These are phyloP conservation scores for Drosophila nikananu DNA, from an alignment of 1,140 invertebrate genomes.

Conservation along the genomic window DNA sequence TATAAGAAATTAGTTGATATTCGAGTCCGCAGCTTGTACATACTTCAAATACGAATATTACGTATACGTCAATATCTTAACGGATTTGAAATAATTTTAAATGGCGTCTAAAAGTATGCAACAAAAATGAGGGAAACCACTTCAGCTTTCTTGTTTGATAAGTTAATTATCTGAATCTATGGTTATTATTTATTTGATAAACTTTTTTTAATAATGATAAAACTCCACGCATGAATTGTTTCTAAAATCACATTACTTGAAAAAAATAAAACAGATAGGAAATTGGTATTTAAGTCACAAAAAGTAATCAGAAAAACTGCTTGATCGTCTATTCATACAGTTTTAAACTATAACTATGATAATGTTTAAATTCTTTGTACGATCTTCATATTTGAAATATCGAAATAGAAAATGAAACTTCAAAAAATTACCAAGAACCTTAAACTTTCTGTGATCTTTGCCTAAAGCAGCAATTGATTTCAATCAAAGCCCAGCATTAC, in stretches of 20 bases:
- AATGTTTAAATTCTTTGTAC: too few relatives aligned
- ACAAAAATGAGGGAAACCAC: background rate
- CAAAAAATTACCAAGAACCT: background rate
- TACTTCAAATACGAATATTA: background rate
- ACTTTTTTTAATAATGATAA: background rate
- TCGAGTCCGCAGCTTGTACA: background rate
- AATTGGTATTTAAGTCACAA: background rate
- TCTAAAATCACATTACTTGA: background rate
- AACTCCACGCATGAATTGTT: rapidly evolving
- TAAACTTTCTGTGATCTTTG: background rate
- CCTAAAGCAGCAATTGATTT: background rate
- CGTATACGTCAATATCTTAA: background rate
- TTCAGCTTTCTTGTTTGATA: background rate
- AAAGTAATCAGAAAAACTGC: too few relatives aligned
- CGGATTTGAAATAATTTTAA: too few relatives aligned
- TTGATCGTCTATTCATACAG: too few relatives aligned
- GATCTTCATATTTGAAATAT: too few relatives aligned
- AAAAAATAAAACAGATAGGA: too few relatives aligned
- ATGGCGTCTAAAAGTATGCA: conserved; percentile 1
- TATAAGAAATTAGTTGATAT: background rate
- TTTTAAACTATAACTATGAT: too few relatives aligned
- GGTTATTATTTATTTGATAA: background rate
- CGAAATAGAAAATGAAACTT: too few relatives aligned
- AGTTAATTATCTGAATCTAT: background rate
- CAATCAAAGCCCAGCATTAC: background rate